Evolutionary conservation across 2,113 vertebrate genomes (phyloP).

Genomic region (Ailuropoda melanoleuca): DNA sequence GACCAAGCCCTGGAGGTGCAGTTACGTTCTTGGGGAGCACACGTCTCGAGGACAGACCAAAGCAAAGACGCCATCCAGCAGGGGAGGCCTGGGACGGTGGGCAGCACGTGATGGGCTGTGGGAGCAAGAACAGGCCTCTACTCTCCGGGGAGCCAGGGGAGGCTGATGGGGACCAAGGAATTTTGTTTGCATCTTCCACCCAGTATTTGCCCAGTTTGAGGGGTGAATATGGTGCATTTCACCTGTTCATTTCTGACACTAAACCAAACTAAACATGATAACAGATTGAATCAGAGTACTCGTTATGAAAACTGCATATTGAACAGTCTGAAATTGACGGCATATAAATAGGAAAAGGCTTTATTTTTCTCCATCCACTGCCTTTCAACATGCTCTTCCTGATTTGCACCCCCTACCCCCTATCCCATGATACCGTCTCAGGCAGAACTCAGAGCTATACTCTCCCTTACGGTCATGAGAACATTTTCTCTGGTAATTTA

Average conservation of each 20-base stretch:
- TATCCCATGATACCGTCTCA: neutral
- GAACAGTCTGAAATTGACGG: neutral
- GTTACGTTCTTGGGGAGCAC: neutral
- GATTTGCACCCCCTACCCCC: neutral
- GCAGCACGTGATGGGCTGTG: rapidly evolving
- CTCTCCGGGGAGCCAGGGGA: neutral
- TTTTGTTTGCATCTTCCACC: neutral
- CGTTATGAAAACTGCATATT: neutral
- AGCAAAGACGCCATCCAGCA: neutral
- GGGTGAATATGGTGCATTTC: neutral
- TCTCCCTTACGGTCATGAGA: neutral
- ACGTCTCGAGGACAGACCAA: neutral
- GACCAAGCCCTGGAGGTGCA: neutral
- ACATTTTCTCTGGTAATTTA: neutral
- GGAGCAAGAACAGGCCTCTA: neutral
- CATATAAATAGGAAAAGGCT: neutral
- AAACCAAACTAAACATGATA: neutral
- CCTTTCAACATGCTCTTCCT: neutral
- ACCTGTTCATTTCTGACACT: neutral
- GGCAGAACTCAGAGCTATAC: neutral
- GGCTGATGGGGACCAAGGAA: neutral
- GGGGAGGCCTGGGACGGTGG: neutral
- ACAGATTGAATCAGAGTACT: neutral
- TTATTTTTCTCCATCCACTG: neutral
- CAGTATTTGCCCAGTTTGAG: neutral